Percentiles rank a stretch among this genome's conserved stretches.
Evolutionary conservation across 2,113 vertebrate genomes (phyloP).

Genomic region (Euleptes europaea): DNA sequence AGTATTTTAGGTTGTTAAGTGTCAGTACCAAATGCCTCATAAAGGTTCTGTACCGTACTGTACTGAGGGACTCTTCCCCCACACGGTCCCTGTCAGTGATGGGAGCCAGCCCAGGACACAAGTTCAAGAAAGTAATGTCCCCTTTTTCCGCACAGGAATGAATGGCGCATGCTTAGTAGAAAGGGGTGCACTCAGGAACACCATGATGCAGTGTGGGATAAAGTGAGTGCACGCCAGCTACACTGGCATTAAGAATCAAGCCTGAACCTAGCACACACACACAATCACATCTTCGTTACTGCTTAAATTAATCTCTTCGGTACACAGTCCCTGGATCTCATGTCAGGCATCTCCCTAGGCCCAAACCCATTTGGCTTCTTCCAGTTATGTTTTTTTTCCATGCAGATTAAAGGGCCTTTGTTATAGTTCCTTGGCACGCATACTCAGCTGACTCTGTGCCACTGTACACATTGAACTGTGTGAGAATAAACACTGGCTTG

Average conservation of each 20-base stretch:
- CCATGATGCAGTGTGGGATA: too few species aligned
- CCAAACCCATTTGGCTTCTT: constrained; percentile 10
- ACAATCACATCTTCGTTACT: too few species aligned
- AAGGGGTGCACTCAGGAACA: neutral
- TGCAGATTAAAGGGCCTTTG: constrained; percentile 56
- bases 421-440: constrained; percentile 50
- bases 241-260: neutral
- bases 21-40: neutral
- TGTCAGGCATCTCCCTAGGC: neutral
- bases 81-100: neutral
- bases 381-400: constrained; percentile 18
- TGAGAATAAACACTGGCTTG: constrained; percentile 58
- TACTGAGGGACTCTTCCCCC: too few species aligned
- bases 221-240: neutral
- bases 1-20: neutral
- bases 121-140: neutral
- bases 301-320: neutral
- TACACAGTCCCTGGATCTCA: neutral
- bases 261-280: too few species aligned
- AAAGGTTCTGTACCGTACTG: too few species aligned
- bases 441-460: constrained; percentile 63
- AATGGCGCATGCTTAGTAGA: neutral
- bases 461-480: constrained; percentile 66
- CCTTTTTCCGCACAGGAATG: neutral
- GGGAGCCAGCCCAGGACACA: too few species aligned